Conservation (phyloP, 1,140 invertebrate genomes). For the Druon quercuslanigerum region DNA sequence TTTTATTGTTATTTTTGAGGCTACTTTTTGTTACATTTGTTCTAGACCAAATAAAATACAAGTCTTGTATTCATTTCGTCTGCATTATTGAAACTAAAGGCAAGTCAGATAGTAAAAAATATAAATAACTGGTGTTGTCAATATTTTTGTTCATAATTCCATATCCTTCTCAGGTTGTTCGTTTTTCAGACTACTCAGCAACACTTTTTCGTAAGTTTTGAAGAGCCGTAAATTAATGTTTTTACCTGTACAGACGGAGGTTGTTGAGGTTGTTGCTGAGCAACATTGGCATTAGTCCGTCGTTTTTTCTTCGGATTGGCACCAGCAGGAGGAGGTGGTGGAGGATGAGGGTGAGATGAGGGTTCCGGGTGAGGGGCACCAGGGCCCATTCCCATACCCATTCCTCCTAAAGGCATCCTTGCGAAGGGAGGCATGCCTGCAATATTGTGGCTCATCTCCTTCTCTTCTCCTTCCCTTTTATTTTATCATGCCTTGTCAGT, state of each 20-base stretch:
- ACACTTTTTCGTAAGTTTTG: too few species aligned
- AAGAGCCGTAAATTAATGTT: background rate
- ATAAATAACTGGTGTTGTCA: too few species aligned
- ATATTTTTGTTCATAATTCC: too few species aligned
- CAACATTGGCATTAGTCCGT: constrained; percentile 74
- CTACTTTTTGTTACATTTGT: too few species aligned
- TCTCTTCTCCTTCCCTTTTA: constrained; percentile 65
- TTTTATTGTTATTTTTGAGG: too few species aligned
- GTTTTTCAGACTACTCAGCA: too few species aligned
- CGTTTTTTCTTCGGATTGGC: constrained; percentile 81
- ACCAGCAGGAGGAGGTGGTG: constrained; percentile 73
- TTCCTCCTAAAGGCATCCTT: constrained; percentile 75
- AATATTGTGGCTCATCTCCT: constrained; percentile 75
- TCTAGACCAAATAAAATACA: too few species aligned
- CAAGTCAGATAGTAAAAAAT: too few species aligned
- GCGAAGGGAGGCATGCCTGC: constrained; percentile 76
- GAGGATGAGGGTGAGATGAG: constrained; percentile 73
- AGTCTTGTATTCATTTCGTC: too few species aligned
- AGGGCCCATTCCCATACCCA: constrained; percentile 74
- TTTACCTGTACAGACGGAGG: constrained; percentile 74
- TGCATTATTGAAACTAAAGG: too few species aligned
- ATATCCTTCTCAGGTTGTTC: too few species aligned
- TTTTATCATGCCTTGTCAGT: constrained; percentile 71
- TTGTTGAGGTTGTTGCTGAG: constrained; percentile 74
- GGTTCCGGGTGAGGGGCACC: constrained; percentile 76